Evolutionary conservation across 2,888 invertebrate species (phyloP), one percentile per base, ranked within the genome.

Genomic region (Tenthredo notha): DNA sequence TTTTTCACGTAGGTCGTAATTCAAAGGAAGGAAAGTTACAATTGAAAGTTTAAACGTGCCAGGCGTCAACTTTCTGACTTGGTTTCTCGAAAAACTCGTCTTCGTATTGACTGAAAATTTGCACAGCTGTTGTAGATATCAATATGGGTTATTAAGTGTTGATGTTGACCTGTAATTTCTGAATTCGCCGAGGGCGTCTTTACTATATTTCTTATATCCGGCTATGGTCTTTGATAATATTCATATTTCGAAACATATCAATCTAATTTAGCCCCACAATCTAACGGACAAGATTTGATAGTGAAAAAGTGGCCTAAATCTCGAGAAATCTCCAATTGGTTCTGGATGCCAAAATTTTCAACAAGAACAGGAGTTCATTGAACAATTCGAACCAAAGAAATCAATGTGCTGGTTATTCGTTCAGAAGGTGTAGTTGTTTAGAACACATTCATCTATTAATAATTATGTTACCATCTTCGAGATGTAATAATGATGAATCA

Each of bases 41-140:
- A 12, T 40, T 75, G 75, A 75, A 50, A 75, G 75, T 25, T 50
- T n/a, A 50, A 50, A 6, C 50, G 50, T n/a, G 50, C 7, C 50
- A n/a, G n/a, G 10, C 50, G 6, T 18, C 18, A 50, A 50, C 50
- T 50, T 18, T 50, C 50, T n/a, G 50, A 18, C 50, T 50, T 7
- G 50, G 50, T 50, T 50, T 50, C 50, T 50, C n/a, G 50, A 50
- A n/a, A 50, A 50, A 50, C 50, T n/a, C 18, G 50, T 50, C n/a
- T 1, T 50, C 18, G 50, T n/a, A n/a, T 50, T 18, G 18, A 50
- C 50, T n/a, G 0, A 18, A n/a, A 50, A 50, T 18, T 50, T 18
- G n/a, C 50, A 50, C n/a, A 50, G 5, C 50, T n/a, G 50, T 18
- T 50, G 50, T 50, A 50, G 7, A 50, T 50, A 50, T 15, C 18